A percentile compares a stretch with the other conserved stretches of the same genome.
Evolutionary conservation across 23 tunicate genomes (phyloP).

Genomic region (Oikopleura dioica): DNA sequence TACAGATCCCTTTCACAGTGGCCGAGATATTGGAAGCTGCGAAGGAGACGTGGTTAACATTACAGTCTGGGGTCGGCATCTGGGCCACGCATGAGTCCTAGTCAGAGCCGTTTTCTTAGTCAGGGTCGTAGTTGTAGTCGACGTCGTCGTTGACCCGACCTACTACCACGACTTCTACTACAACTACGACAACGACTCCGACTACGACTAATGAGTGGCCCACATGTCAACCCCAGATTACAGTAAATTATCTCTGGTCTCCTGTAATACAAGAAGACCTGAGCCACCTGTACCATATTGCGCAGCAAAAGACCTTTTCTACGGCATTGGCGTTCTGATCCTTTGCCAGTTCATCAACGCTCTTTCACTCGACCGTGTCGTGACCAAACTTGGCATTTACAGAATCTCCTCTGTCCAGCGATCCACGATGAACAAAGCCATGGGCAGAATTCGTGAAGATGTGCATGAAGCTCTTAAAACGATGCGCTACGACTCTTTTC

Average conservation of each 20-base stretch:
- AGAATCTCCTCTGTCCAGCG: background rate
- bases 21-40: background rate
- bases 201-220: too few relatives aligned
- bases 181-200: background rate
- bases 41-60: background rate
- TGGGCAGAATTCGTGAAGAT: background rate
- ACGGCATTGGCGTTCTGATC: background rate
- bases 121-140: background rate
- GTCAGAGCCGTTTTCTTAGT: background rate
- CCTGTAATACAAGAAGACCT: background rate
- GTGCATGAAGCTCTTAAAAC: background rate
- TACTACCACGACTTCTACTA: background rate
- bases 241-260: background rate
- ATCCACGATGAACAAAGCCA: background rate
- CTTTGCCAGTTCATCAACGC: background rate
- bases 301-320: background rate
- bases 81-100: background rate
- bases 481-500: background rate
- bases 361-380: background rate
- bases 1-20: background rate
- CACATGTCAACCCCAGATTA: background rate
- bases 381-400: background rate
- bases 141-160: background rate
- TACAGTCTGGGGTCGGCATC: background rate
- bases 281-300: background rate